Base-by-base conservation (phyloP, 1,140 invertebrate species). In the Drosophila carrolli region DNA sequence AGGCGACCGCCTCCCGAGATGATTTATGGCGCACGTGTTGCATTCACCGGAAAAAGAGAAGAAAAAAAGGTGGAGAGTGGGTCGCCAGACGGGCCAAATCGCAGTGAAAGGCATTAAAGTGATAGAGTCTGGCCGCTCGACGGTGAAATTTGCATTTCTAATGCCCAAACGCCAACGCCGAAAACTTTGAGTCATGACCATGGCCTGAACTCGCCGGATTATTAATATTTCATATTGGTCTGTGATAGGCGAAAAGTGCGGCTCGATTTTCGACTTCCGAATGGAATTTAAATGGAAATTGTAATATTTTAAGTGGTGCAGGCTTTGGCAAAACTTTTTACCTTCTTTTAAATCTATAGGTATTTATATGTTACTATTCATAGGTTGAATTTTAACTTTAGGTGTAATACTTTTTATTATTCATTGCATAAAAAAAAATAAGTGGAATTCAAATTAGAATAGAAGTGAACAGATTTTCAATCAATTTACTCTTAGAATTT, bases 211-310 rank as follows among this genome's bases (percentile, higher is more conserved):
- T 40, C 61, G 41, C 67, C 41, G 83, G 56, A 77, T 88, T 88
- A 88, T 89, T 88, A 88, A 89, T 88, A 83, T 83, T 88, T 89
- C 84, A 88, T 88, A 76, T 89, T 89, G 79, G 84, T 89, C 84
- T 88, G 78, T 65, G 76, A 88, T 83, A 81, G 76, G 79, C 75
- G 75, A 60, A 66, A 82, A 88, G 65, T 72, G 60, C 43, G 61
- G 27, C 37, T 13, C 16, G 44, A 50, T 48, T 44, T 62, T 13
- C 19, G 65, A 37, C 10, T 65, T 47, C 46, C 38, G 32, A 58
- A 60, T 61, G 40, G 41, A 66, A 66, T 54, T 16, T 35, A 2
- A 66, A 67, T 44, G 19, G 9, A 53, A 68, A 54, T 38, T 37
- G 48, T 47, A 62, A 47, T 65, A 48, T 53, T 68, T 50, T n/a